Evolutionary conservation across 2,797 vertebrate species (phyloP).

Genomic region (Nyctibius grandis): DNA sequence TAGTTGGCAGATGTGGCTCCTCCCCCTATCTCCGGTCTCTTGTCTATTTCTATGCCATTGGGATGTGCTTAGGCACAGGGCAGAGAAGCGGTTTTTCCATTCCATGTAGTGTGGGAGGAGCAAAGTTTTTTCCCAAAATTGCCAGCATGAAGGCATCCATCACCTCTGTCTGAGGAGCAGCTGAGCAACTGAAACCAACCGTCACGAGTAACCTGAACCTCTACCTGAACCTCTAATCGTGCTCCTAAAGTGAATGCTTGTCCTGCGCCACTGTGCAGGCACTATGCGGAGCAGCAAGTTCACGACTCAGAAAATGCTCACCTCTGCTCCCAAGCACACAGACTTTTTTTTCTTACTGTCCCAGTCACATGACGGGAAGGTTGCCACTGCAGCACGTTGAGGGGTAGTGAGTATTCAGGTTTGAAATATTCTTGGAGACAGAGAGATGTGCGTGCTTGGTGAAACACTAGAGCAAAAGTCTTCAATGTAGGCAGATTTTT

Average conservation of each 20-base stretch:
- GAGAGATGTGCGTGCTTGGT: not conserved
- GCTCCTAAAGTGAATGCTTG: not conserved
- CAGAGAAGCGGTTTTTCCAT: not conserved
- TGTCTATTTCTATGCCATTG: not conserved
- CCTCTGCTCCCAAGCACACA: not conserved
- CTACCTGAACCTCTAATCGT: not conserved
- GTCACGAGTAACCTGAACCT: not conserved
- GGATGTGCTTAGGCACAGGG: not conserved
- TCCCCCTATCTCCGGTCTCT: not conserved
- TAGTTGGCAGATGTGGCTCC: not conserved
- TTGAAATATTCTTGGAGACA: not conserved
- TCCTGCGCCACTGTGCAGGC: not conserved
- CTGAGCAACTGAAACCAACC: not conserved
- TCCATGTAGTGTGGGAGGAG: not conserved
- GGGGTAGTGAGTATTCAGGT: not conserved
- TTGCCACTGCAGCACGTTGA: not conserved
- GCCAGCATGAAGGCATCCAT: not conserved
- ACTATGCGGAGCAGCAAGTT: not conserved
- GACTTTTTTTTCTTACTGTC: not conserved
- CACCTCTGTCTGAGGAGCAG: not conserved
- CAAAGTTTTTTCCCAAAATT: not conserved
- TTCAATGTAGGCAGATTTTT: conserved; percentile 27
- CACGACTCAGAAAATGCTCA: not conserved
- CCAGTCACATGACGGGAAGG: not conserved
- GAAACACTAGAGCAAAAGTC: conserved; percentile 12